Evolutionary conservation across 1,140 invertebrate genomes (phyloP).

Genomic region (Trinorchestia longiramus): DNA sequence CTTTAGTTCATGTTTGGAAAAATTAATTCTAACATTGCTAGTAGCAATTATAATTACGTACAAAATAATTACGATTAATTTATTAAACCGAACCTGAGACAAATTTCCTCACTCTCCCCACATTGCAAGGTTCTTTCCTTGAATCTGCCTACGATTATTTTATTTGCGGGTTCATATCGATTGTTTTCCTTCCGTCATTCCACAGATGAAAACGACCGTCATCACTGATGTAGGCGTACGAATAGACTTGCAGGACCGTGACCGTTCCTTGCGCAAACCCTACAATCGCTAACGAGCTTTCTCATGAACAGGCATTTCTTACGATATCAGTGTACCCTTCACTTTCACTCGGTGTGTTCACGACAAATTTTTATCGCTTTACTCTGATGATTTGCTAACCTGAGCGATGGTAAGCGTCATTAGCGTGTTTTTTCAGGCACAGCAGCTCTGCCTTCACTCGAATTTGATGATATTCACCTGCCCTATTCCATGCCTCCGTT

Average conservation of each 20-base stretch:
- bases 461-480: background rate
- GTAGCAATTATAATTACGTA: no score
- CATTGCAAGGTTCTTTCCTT: background rate
- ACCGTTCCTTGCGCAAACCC: background rate
- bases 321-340: conserved; percentile 18
- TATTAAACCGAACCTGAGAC: background rate
- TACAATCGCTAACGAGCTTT: background rate
- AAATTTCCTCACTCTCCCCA: background rate
- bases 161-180: background rate
- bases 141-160: background rate
- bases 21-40: no score
- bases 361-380: conserved; percentile 44
- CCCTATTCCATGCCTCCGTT: background rate
- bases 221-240: background rate
- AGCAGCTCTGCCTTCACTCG: background rate
- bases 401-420: conserved; percentile 28
- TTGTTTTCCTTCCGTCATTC: background rate
- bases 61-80: no score
- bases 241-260: background rate
- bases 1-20: no score
- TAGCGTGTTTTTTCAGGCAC: background rate
- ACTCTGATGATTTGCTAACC: conserved; percentile 36
- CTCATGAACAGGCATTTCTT: background rate
- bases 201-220: background rate
- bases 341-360: conserved; percentile 37